Percentiles rank a stretch among this genome's conserved stretches.
phyloP scores from a whole-genome alignment of 2,888 invertebrate species.

The Endotricha flammealis region DNA sequence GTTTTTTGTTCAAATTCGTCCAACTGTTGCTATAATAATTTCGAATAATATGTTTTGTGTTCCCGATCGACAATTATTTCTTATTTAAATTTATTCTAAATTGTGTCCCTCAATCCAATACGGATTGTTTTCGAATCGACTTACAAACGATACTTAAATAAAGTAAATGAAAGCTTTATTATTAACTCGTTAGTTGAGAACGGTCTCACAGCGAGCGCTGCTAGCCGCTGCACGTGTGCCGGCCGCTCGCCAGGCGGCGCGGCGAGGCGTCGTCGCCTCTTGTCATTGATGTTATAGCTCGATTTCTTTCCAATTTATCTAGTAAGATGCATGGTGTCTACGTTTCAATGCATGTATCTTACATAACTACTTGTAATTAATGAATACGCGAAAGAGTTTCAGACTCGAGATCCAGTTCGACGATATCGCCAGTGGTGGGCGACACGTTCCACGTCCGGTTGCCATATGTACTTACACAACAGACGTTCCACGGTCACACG shows the following conservation, averaged over 20 bases:
- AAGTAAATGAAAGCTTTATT: conserved; percentile 44
- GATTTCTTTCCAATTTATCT: conserved; percentile 45
- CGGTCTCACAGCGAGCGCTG: conserved; percentile 38
- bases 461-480: conserved; percentile 68
- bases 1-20: conserved; percentile 53
- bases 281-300: conserved; percentile 60
- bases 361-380: too few relatives aligned
- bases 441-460: conserved; percentile 43
- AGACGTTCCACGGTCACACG: conserved; percentile 69
- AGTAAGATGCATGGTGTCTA: too few relatives aligned
- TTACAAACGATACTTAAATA: conserved; percentile 25
- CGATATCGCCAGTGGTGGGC: conserved; percentile 33
- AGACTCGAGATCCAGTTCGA: conserved; percentile 22
- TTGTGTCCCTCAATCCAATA: too few relatives aligned
- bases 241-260: conserved; percentile 48
- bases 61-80: conserved; percentile 1
- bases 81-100: neutral
- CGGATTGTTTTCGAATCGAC: conserved; percentile 14
- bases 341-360: too few relatives aligned
- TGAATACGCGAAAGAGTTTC: conserved; percentile 23
- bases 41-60: conserved; percentile 12
- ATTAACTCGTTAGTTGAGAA: conserved; percentile 45
- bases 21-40: conserved; percentile 61
- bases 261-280: conserved; percentile 53
- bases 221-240: conserved; percentile 59